Evolutionary conservation across 92 coral and sea anemone species (phyloP), one percentile per base, ranked within the genome.

Genomic region (Paragorgia papillata): DNA sequence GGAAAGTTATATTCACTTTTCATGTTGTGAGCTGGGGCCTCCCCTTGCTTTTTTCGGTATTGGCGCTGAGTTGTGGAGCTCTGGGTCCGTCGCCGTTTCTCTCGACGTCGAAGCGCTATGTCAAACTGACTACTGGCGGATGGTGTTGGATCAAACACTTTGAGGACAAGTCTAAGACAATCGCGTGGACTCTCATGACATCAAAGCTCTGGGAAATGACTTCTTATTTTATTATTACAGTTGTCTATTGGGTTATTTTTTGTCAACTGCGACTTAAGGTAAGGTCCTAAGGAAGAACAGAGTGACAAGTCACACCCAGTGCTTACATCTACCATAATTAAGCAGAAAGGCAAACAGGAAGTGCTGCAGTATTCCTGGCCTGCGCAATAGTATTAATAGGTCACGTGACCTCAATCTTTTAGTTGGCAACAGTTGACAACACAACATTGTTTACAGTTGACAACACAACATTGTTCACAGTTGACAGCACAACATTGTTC

Each of bases 141-240:
- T 67, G 74, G 74, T 67, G 74, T 17, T 67, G 74, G 74, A 67
- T 67, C 19, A 44, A 24, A n/a, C 24, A 43, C 1, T 65, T 65
- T 30, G 37, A 67, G 1, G 20, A 27, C 25, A 46, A 39, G 15
- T 1, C 53, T 0, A 26, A 67, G 18, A 67, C 74, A 9, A 43
- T 67, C 35, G 74, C 39, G 13, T 67, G 74, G 74, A 67, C 74
- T 19, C 46, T 67, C 20, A 41, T 67, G 74, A 67, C 74, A 18
- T 67, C 74, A 6, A 67, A 67, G 39, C 29, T 67, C 14, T 67
- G 74, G 74, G 74, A 67, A 28, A 7, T 67, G 24, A 14, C 57
- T 24, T 67, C 74, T 17, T 67, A 67, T 46, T 19, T 67, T 19
- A 33, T 67, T 7, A 67, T 67, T 18, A 44, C 57, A 13, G 74